Percentiles rank a stretch among this genome's conserved stretches.
phyloP scores from a whole-genome alignment of 2,113 vertebrate genomes.

The Plecturocebus donacophilus region DNA sequence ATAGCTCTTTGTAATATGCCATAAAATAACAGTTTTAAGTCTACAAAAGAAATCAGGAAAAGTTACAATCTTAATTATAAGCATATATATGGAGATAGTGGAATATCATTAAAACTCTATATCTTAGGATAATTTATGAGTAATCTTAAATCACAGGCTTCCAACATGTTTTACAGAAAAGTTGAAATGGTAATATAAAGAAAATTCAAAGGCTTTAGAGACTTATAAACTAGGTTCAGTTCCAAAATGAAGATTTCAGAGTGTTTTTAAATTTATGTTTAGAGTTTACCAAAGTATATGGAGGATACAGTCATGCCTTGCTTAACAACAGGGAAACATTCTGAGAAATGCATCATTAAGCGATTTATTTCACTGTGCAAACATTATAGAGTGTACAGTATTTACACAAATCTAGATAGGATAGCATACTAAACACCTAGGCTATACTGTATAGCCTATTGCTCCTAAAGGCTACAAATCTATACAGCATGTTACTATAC shows the following conservation, averaged over 20 bases:
- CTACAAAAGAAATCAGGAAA: neutral
- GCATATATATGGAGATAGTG: neutral
- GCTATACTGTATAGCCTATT: neutral
- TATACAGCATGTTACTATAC: neutral
- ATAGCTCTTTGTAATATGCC: neutral
- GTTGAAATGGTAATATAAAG: neutral
- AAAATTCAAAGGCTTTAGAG: neutral
- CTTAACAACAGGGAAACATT: neutral
- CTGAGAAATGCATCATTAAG: neutral
- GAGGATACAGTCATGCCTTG: neutral
- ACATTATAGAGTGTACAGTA: neutral
- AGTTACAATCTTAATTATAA: neutral
- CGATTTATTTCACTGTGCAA: neutral
- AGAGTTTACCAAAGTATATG: neutral
- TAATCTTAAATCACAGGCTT: neutral
- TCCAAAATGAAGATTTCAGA: conserved; percentile 36
- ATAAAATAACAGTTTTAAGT: neutral
- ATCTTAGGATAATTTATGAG: neutral
- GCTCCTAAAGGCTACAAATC: neutral
- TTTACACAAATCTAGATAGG: neutral
- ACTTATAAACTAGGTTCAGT: neutral
- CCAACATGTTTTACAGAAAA: neutral
- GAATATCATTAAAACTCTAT: neutral
- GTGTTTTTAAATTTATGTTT: neutral
- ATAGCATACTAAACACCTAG: neutral